Evolutionary conservation across 2,113 vertebrate species (phyloP), one percentile per base, ranked within the genome.

Genomic region (Anas platyrhynchos): DNA sequence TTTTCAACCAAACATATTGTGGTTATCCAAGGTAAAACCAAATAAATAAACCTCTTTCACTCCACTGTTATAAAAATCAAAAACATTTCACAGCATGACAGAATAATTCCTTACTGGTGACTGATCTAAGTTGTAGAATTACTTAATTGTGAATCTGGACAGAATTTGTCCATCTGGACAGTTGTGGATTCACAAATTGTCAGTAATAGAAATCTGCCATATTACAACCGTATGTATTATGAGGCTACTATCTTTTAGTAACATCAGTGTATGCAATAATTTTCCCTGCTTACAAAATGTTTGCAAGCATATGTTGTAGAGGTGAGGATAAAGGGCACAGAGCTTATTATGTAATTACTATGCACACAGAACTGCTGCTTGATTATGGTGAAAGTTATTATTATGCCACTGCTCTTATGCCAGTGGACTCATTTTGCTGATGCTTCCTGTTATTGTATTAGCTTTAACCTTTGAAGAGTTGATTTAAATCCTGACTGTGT

Each of bases 391-490:
- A 65, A 52, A 81, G 29, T 34, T 78, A 13, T 23, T 15, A 44
- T 50, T 77, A 72, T 69, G 66, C 46, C 13, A 6, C 4, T 12
- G 34, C 65, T 77, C 12, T 71, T 88, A 15, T 22, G 44, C 46
- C 81, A 74, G 3, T 73, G 80, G 79, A 34, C 38, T 88, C 55
- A 17, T 84, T 76, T 69, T 85, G 75, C 29, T 91, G 71, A 83
- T 90, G 44, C 0, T 0, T 85, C 83, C n/a, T 62, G 9, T 38
- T 71, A 71, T 32, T 2, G 2, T 88, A 26, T 76, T 82, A 74
- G 23, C 50, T 85, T 89, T 89, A 94, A 71, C 61, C 56, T 94
- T 38, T 81, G 75, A 69, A 66, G 66, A 41, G 77, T 74, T 83
- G 14, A 48, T 86, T 89, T 68, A 89, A 86, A 85, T 89, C 50